Conservation (phyloP, 2,888 invertebrate species). For the Lydus trimaculatus region DNA sequence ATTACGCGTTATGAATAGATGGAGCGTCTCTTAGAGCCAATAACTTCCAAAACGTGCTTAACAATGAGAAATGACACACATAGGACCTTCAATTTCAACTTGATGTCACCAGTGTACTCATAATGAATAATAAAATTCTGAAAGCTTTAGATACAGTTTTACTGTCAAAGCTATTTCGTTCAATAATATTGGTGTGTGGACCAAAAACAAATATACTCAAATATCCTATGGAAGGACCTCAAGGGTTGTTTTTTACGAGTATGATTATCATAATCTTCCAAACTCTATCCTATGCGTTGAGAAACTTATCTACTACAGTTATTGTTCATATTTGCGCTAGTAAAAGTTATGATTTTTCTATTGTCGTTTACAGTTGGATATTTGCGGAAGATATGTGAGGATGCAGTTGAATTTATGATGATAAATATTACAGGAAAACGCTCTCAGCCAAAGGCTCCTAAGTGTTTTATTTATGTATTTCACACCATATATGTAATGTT, state of each 20-base stretch:
- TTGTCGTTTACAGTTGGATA: background rate
- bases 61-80: conserved; percentile 32
- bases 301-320: background rate
- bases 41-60: conserved; percentile 30
- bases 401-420: background rate
- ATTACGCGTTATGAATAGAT: conserved; percentile 16
- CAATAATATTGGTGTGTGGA: conserved; percentile 14
- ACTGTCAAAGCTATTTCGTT: conserved; percentile 21
- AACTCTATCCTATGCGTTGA: background rate
- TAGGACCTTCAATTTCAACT: conserved; percentile 12
- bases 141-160: conserved; percentile 28
- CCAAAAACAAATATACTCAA: background rate
- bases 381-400: background rate
- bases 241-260: background rate
- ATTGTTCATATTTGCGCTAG: background rate
- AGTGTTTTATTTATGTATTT: background rate
- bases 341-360: background rate
- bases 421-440: background rate
- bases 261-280: background rate
- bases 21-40: conserved; percentile 21
- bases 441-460: background rate
- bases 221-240: background rate
- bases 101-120: conserved; percentile 21
- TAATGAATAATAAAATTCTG: conserved; percentile 23
- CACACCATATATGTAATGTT: background rate